phyloP scores from a whole-genome alignment of 2,113 vertebrate genomes.

The Lipophrys pholis region DNA sequence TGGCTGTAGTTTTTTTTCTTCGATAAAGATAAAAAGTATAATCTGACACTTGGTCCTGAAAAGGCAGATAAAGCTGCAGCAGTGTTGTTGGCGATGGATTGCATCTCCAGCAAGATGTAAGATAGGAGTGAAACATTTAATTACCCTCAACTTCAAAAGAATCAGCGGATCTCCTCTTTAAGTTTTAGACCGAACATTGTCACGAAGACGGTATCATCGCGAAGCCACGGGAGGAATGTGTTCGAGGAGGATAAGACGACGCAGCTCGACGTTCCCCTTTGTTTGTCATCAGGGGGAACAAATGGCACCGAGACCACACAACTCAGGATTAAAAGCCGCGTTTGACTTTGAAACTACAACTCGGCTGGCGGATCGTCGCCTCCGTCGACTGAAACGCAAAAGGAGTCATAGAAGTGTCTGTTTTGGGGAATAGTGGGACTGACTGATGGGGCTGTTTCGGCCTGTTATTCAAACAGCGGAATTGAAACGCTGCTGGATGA shows the following conservation, averaged over 20 bases:
- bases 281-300: constrained; percentile 13
- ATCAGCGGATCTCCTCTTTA: constrained; percentile 37
- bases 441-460: constrained; percentile 50
- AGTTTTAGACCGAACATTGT: constrained; percentile 18
- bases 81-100: constrained; percentile 28
- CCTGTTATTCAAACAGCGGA: constrained; percentile 47
- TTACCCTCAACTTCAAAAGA: constrained; percentile 32
- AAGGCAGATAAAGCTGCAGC: constrained; percentile 38
- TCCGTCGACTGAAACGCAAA: constrained; percentile 30
- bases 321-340: constrained; percentile 29
- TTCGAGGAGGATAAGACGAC: neutral
- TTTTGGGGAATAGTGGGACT: constrained; percentile 34
- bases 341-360: constrained; percentile 54
- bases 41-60: constrained; percentile 34
- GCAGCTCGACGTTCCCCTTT: constrained; percentile 5
- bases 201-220: constrained; percentile 13
- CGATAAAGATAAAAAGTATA: constrained; percentile 7
- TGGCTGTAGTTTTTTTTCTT: constrained; percentile 13
- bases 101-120: constrained; percentile 19
- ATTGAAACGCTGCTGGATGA: constrained; percentile 51
- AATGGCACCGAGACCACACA: constrained; percentile 12
- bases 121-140: constrained; percentile 45
- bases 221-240: neutral
- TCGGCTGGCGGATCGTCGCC: constrained; percentile 14
- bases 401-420: constrained; percentile 45